These are phyloP conservation scores for Pammene aurita DNA, from an alignment of 2,888 invertebrate species.

Conservation along the genomic window DNA sequence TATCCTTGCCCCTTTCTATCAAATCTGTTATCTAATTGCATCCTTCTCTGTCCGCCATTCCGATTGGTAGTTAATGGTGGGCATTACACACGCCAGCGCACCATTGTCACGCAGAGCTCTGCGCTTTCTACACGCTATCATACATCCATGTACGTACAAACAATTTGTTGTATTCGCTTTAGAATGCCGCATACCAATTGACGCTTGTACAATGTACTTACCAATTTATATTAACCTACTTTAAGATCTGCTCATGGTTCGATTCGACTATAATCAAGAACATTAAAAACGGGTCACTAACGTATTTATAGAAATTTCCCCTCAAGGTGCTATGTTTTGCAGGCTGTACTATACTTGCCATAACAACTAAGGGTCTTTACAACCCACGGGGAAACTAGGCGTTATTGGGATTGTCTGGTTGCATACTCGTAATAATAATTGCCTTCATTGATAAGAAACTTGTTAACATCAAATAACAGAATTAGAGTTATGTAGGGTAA, in stretches of 20 bases:
- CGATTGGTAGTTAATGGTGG: slow-evolving; percentile 11
- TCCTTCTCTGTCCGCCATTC: background rate
- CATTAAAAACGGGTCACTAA: no score
- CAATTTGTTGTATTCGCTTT: slow-evolving; percentile 8
- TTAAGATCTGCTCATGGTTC: slow-evolving; percentile 4
- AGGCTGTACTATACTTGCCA: no score
- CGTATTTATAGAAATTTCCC: no score
- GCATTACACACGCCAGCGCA: background rate
- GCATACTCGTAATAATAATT: no score
- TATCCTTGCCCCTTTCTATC: background rate
- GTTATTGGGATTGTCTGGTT: no score
- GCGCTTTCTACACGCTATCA: background rate
- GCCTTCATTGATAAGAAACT: no score
- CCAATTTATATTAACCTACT: background rate
- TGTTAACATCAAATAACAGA: no score
- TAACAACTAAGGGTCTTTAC: no score
- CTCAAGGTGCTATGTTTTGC: no score
- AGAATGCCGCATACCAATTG: slow-evolving; percentile 31
- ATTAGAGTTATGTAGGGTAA: no score
- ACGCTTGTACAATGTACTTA: slow-evolving; percentile 24
- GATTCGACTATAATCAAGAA: background rate
- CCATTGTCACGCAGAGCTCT: slow-evolving; percentile 1
- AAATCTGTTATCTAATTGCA: background rate
- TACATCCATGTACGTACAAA: background rate
- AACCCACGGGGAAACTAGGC: no score